Base-by-base conservation (phyloP, 1,140 invertebrate species). In the Zaprionus gabonicus region DNA sequence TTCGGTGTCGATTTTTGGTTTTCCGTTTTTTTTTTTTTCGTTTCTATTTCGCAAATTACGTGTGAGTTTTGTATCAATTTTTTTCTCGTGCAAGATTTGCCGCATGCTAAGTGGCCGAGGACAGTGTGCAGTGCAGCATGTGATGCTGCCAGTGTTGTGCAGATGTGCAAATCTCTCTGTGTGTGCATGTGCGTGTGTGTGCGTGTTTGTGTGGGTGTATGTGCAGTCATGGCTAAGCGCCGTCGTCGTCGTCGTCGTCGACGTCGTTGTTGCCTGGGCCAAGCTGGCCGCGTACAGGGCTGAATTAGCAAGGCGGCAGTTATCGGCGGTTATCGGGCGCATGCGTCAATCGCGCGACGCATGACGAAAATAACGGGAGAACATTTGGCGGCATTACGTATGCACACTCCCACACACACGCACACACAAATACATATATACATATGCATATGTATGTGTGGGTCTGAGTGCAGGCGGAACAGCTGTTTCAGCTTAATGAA, bases 401-500 rank as follows among this genome's bases (percentile, higher is more conserved):
- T 51, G 44, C 41, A 46, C n/a, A 17, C n/a, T 9, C 41, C 5
- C 41, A 17, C n/a, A 9, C 41, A 46, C 41, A 46, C 41, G 17
- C 38, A 41, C 38, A 6, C 41, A 44, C 6, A 44, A 0, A 44
- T 17, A 7, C 2, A 10, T 34, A 3, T 10, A 34, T 34, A 1
- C 31, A 34, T 34, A 34, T 60, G 7, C 7, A 28, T 28, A 60
- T 27, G 20, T 44, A 59, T 15, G 20, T 34, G n/a, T 44, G 13
- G 36, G 41, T 56, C 6, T 62, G 49, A 62, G 55, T 69, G 67
- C 65, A 28, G 36, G 25, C 36, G 34, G 34, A 82, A 82, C 80
- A 81, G 80, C 80, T 82, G 80, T 79, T 82, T 13, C 15, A 65
- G 57, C 28, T 49, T 57, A 20, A 51, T 63, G 56, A 69, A 51